A percentile compares a stretch with the other conserved stretches of the same genome.
These are phyloP conservation scores for Hyppa rectilinea DNA, from an alignment of 2,888 invertebrate genomes.

Conservation along the genomic window DNA sequence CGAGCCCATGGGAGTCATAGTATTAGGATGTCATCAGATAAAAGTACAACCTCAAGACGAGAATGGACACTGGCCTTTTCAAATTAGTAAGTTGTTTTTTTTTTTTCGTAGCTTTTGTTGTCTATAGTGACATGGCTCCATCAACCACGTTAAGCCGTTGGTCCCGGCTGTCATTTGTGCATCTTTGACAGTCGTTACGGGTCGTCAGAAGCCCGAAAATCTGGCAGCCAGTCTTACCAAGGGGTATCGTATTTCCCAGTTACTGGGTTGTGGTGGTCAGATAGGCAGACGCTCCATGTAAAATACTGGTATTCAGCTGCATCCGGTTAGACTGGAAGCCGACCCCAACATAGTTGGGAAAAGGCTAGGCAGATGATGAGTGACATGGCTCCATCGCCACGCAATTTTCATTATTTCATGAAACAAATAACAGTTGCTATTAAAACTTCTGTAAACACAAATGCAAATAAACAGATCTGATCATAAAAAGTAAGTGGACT, in stretches of 20 bases:
- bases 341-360: too few species aligned
- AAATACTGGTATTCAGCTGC: too few species aligned
- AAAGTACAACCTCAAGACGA: conserved; percentile 91
- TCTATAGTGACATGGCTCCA: not conserved
- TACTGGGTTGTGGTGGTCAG: too few species aligned
- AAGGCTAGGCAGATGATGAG: too few species aligned
- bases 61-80: conserved; percentile 95
- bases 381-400: not conserved
- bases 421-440: conserved; percentile 7
- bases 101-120: not conserved
- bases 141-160: too few species aligned
- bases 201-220: too few species aligned
- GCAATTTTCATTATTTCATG: not conserved
- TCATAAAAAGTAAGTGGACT: not conserved
- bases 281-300: too few species aligned
- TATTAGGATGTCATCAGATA: conserved; percentile 96
- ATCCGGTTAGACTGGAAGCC: too few species aligned
- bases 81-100: conserved; percentile 92
- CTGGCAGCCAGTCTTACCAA: too few species aligned
- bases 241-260: too few species aligned
- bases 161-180: too few species aligned
- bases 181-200: too few species aligned
- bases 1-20: conserved; percentile 96
- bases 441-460: not conserved
- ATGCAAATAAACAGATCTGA: not conserved